These are phyloP conservation scores for Meiosimyza decipiens DNA, from an alignment of 2,888 invertebrate species.

Conservation along the genomic window DNA sequence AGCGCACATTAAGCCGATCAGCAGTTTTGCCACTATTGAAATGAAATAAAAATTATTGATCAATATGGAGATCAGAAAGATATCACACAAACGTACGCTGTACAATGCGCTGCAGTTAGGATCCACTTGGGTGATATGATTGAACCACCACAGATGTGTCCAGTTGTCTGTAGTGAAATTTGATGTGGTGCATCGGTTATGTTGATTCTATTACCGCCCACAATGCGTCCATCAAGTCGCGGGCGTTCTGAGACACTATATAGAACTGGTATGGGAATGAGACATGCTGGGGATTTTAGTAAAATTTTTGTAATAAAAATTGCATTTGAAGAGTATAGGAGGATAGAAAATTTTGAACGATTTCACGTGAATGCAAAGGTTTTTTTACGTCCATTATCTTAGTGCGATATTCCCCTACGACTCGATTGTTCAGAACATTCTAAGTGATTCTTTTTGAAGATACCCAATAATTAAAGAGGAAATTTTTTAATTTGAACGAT, in stretches of 20 bases:
- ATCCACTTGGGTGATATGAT: conserved; percentile 64
- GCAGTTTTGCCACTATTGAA: conserved; percentile 54
- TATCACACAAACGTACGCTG: conserved; percentile 54
- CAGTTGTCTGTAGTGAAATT: conserved; percentile 60
- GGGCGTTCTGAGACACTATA: conserved; percentile 46
- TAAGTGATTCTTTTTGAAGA: too few species aligned
- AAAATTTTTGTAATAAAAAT: too few species aligned
- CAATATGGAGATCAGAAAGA: background rate
- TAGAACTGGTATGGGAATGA: conserved; percentile 46
- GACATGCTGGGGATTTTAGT: conserved; percentile 47
- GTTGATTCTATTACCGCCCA: conserved; percentile 63
- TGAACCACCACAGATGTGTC: conserved; percentile 65
- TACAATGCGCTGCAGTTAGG: conserved; percentile 66
- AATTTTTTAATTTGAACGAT: too few species aligned
- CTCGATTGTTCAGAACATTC: too few species aligned
- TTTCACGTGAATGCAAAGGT: too few species aligned
- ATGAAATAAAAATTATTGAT: background rate
- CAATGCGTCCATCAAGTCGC: conserved; percentile 65
- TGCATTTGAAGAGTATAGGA: too few species aligned
- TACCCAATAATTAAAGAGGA: too few species aligned
- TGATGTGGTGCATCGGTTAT: conserved; percentile 66
- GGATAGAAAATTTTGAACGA: too few species aligned
- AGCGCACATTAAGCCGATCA: conserved; percentile 65
- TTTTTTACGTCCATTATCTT: too few species aligned
- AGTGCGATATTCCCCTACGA: too few species aligned